phyloP scores from a whole-genome alignment of 2,888 invertebrate genomes.

The Tridacna crocea region DNA sequence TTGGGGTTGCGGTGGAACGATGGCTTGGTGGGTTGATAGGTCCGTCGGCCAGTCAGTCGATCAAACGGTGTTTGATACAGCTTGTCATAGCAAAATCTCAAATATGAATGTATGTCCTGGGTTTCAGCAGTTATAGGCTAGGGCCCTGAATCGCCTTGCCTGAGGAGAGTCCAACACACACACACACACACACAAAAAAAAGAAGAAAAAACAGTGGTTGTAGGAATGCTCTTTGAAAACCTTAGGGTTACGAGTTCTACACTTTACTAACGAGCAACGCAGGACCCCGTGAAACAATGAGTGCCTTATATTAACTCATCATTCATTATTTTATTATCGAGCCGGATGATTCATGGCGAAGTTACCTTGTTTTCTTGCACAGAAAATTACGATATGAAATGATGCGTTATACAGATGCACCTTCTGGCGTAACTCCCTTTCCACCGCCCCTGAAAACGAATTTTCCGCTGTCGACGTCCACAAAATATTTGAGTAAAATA shows the following conservation, averaged over 20 bases:
- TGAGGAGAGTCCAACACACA: constrained; percentile 27
- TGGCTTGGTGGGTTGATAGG: neutral
- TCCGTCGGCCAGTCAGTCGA: neutral
- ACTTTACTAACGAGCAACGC: neutral
- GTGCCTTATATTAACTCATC: too few species aligned
- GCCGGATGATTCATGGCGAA: too few species aligned
- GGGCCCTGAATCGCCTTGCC: constrained; percentile 26
- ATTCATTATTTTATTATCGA: too few species aligned
- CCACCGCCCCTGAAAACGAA: neutral
- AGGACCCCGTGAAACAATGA: too few species aligned
- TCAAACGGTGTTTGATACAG: neutral
- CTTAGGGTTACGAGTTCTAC: neutral
- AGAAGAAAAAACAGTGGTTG: constrained; percentile 20
- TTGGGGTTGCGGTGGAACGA: too few species aligned
- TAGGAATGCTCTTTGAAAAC: neutral
- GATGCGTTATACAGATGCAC: too few species aligned
- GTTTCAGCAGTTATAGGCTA: constrained; percentile 24
- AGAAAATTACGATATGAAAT: neutral
- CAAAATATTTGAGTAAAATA: neutral
- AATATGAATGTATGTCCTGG: constrained; percentile 8
- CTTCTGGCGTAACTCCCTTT: too few species aligned
- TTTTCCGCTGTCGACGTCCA: neutral
- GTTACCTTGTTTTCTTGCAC: neutral
- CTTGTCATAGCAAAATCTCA: neutral
- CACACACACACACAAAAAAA: too few species aligned